Base-by-base conservation (phyloP, 2,797 vertebrate genomes). In the Bradypodion ventrale region DNA sequence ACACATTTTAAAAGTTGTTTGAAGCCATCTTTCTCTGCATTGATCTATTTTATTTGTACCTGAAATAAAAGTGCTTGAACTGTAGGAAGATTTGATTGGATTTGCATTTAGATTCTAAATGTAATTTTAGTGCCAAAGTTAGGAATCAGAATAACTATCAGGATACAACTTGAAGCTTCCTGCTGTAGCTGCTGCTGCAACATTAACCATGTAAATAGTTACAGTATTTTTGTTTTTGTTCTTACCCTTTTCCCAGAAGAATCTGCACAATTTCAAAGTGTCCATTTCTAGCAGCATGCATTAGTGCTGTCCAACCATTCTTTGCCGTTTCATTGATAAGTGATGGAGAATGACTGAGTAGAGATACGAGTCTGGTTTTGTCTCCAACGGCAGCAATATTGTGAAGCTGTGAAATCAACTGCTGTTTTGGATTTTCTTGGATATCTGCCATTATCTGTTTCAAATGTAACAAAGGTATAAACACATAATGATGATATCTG, bases 221-320 rank as follows among this genome's bases (percentile, higher is more conserved):
- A n/a, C n/a, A n/a, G n/a, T n/a, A n/a, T n/a, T n/a, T n/a, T n/a
- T n/a, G 32, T 78, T 73, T 1, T 84, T 69, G 40, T 44, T 52
- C 92, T 96, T 97, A 99, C 98, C 98, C 97, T 74, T 95, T 94
- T 10, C 96, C 94, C 88, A 99, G 95, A 83, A 99, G 97, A 83
- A 91, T 62, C 66, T 94, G 94, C 78, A 94, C 96, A 78, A 95
- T 89, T 0, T 95, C 86, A 7, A 90, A 88, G 85, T 98, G 97
- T 49, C 98, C 98, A 32, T 98, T 98, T 78, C 98, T 96, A 19
- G 97, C 96, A 1, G 95, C 97, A 15, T 97, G 94, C 98, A 99
- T 99, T 87, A 99, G 91, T 1, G 97, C 98, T 3, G 97, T 98
- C 98, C 98, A 99, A 90, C 97, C 97, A 0, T 96, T 97, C 83